Evolutionary conservation across 1,140 invertebrate species (phyloP), one percentile per base, ranked within the genome.

Genomic region (Catajapyx aquilonaris): DNA sequence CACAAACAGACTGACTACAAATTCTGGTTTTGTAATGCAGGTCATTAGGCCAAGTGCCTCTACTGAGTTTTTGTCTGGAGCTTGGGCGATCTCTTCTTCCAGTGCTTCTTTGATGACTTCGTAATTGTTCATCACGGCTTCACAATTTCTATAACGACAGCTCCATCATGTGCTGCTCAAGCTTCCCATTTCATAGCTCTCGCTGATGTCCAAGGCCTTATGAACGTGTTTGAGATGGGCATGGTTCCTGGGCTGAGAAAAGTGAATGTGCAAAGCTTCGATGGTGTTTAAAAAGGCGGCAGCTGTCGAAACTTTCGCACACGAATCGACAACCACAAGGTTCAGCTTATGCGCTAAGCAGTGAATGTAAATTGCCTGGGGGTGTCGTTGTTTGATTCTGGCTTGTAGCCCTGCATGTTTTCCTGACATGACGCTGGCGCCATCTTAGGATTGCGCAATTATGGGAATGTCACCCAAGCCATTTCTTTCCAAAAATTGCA

Each of bases 1-100:
- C 5, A 18, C 30, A 31, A 31, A 31, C 30, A 31, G 18, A 7
- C 30, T 3, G 19, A 36, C 18, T 32, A 31, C 20, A 36, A 39
- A 31, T 33, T 28, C 32, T 32, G 33, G 3, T 41, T 35, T 35
- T 39, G 38, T 38, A 32, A 42, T 41, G 37, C 23, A 33, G 22
- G 7, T 9, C 38, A 31, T 4, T 35, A 42, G n/a, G 7, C 37
- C 30, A 3, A 31, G 3, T 31, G 30, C 30, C 18, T 31, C 30
- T 17, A 31, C 30, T 3, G 30, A 31, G 18, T 31, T 31, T 7
- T 31, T 31, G 31, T 42, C 18, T 10, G 17, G 19, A 36, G 38
- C 7, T 13, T 42, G 11, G 37, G 20, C 9, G 11, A 41, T 40
- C 17, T 42, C 10, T 17, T 13, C n/a, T 35, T 41, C 34, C 20